Conservation (phyloP, 2,113 vertebrate species). For the Malaclemys terrapin region DNA sequence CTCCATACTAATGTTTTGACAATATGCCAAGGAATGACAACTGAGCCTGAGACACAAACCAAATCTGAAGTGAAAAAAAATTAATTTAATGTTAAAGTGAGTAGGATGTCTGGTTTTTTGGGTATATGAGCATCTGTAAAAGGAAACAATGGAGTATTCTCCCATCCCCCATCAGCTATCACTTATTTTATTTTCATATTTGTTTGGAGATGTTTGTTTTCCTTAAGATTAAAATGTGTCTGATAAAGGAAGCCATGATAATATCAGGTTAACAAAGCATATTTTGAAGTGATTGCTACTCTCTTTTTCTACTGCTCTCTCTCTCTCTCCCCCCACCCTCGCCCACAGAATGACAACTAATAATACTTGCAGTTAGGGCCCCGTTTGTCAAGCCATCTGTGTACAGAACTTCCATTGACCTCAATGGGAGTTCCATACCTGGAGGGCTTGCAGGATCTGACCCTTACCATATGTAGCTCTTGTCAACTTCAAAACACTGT, state of each 20-base stretch:
- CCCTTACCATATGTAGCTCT: neutral
- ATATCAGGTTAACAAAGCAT: neutral
- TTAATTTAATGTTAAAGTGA: neutral
- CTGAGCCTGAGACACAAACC: neutral
- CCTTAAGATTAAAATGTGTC: neutral
- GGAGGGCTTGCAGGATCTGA: neutral
- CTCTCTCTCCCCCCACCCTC: neutral
- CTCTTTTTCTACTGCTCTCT: neutral
- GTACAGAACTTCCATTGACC: neutral
- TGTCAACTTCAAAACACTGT: neutral
- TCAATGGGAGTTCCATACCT: neutral
- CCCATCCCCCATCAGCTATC: neutral
- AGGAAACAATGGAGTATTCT: neutral
- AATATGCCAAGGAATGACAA: constrained; percentile 15
- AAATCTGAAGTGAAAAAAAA: constrained; percentile 15
- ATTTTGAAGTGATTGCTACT: neutral
- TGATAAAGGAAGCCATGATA: neutral
- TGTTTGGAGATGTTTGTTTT: neutral
- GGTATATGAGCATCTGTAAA: neutral
- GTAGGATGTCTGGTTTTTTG: neutral
- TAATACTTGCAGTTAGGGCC: neutral
- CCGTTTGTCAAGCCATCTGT: neutral
- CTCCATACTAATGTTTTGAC: constrained; percentile 51
- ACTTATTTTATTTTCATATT: neutral
- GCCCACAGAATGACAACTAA: neutral